Base-by-base conservation (phyloP, 2,113 vertebrate species). In the Sterrhoptilus dennistouni region DNA sequence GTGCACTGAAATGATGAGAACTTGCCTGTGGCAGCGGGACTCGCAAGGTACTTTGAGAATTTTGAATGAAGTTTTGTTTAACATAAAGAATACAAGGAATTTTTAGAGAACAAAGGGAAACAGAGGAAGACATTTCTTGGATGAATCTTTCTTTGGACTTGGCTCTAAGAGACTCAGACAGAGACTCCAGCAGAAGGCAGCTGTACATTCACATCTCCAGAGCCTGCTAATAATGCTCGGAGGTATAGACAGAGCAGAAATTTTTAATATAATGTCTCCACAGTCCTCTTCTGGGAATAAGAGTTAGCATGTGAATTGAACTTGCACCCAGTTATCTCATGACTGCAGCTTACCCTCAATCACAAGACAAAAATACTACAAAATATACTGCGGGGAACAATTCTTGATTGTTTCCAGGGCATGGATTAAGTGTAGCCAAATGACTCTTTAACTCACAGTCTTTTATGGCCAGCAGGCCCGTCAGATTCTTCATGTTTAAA, bases 291-390 rank as follows among this genome's bases (percentile, higher is more conserved):
- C n/a, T 3, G 71, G 92, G 96, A 94, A 66, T 81, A 92, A 68
- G 57, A 88, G 82, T 80, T 86, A 95, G 92, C 88, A 92, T 95
- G 95, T 92, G 95, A 97, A 95, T 95, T 95, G 95, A 97, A 97
- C 94, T 97, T 97, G 96, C 93, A 96, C 92, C 95, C 93, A 95
- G 95, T 96, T 96, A 96, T 96, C 92, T 97, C 92, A 93, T 83
- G 93, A 94, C 92, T 95, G 85, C 88, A 96, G 93, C 75, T 91
- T 90, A 96, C 91, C n/a, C 92, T 96, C 85, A 80, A 92, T 93
- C 95, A 94, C 83, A 86, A 88, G 93, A 96, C 90, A 95, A 94
- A 96, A 96, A 95, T 94, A 95, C 92, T 96, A 86, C 47, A 90
- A 90, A 96, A 94, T 95, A 86, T 71, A 96, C 92, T 92, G 66